Conservation (phyloP, 2,797 vertebrate genomes). For the Anolis apletophallus region DNA sequence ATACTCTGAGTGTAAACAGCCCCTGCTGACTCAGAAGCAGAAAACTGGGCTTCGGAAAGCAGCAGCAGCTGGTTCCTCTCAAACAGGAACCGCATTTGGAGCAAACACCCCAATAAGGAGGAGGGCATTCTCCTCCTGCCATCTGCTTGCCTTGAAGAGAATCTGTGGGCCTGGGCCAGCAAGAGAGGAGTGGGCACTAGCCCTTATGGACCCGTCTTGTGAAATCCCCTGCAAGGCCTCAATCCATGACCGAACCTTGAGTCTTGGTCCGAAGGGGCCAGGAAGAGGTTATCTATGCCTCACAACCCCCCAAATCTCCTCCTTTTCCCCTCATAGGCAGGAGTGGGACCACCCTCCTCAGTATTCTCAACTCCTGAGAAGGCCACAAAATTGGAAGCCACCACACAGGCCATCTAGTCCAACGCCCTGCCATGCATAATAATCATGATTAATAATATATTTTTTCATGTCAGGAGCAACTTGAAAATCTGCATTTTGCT, state of each 20-base stretch:
- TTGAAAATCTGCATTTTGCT: no score
- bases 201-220: no score
- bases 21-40: constrained; percentile 61
- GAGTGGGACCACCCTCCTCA: no score
- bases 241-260: neutral
- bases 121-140: neutral
- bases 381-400: no score
- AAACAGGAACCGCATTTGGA: constrained; percentile 58
- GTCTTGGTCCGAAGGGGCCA: neutral
- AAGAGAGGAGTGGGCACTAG: neutral
- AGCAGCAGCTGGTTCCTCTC: constrained; percentile 53
- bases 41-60: constrained; percentile 65
- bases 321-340: no score
- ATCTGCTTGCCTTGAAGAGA: neutral
- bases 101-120: constrained; percentile 45
- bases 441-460: no score
- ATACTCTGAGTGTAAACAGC: constrained; percentile 61
- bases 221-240: neutral
- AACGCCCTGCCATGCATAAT: no score
- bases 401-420: no score
- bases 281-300: neutral
- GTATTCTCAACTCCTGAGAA: no score
- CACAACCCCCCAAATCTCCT: no score
- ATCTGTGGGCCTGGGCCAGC: neutral
- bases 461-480: no score